Evolutionary conservation across 2,888 invertebrate genomes (phyloP).

Genomic region (Plebejus argus): DNA sequence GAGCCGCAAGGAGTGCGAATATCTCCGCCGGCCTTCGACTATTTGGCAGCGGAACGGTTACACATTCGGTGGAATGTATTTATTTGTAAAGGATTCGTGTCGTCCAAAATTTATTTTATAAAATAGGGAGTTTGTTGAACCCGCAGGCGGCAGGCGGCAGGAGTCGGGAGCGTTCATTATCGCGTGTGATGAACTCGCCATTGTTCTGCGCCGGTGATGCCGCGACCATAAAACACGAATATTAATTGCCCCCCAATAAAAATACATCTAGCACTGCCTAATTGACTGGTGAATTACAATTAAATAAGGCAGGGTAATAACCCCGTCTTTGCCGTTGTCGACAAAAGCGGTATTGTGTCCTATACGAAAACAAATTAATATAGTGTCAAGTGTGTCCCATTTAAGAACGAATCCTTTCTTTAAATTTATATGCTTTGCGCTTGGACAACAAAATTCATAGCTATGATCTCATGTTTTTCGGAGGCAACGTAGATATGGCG

Average conservation of each 20-base stretch:
- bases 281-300: conserved; percentile 7
- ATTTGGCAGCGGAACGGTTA: conserved; percentile 20
- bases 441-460: not conserved
- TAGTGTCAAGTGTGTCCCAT: not conserved
- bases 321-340: too few species aligned
- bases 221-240: conserved; percentile 31
- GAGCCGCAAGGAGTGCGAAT: conserved; percentile 36
- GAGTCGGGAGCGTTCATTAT: conserved; percentile 75
- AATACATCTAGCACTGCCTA: conserved; percentile 3
- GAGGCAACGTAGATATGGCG: not conserved
- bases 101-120: conserved; percentile 65
- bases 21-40: conserved; percentile 18
- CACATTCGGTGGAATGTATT: conserved; percentile 47
- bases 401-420: not conserved
- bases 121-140: conserved; percentile 76
- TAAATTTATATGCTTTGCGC: not conserved
- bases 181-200: conserved; percentile 74
- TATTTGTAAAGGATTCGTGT: conserved; percentile 57
- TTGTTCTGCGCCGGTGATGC: conserved; percentile 62
- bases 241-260: conserved; percentile 21
- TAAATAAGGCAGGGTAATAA: conserved; percentile 3
- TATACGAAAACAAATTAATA: not conserved
- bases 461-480: not conserved
- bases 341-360: too few species aligned
- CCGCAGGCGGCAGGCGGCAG: conserved; percentile 46